Evolutionary conservation across 2,888 invertebrate species (phyloP).

Genomic region (Eilema sororculum): DNA sequence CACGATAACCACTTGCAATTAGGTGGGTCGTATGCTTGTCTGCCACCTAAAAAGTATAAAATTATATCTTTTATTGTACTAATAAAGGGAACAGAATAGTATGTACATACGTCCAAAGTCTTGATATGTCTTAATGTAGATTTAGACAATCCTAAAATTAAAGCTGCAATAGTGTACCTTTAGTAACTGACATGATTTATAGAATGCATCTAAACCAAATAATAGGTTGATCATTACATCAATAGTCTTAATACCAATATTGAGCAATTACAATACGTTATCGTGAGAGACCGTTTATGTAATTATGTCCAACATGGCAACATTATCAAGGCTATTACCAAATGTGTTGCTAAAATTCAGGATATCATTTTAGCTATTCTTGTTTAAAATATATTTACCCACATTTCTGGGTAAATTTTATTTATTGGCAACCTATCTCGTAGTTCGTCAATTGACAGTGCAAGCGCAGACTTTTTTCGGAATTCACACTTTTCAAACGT

Average conservation of each 20-base stretch:
- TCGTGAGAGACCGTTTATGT: conserved; percentile 35
- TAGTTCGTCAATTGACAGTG: conserved; percentile 31
- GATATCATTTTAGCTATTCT: neutral
- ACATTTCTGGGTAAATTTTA: neutral
- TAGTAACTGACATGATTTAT: conserved; percentile 5
- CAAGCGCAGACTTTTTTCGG: conserved; percentile 61
- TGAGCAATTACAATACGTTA: conserved; percentile 42
- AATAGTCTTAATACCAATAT: conserved; percentile 36
- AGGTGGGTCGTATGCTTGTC: no score
- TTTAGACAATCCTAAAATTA: neutral
- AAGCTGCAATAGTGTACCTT: neutral
- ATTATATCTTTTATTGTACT: no score
- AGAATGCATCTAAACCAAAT: conserved; percentile 8
- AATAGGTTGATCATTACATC: conserved; percentile 31
- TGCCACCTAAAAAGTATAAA: no score
- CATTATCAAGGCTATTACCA: conserved; percentile 33
- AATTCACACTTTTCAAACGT: conserved; percentile 64
- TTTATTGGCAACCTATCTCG: conserved; percentile 38
- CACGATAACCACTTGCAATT: no score
- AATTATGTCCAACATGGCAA: conserved; percentile 36
- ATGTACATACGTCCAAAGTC: neutral
- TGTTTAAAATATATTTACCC: conserved; percentile 8
- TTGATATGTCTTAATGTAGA: neutral
- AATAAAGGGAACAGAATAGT: neutral
- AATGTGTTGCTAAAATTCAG: neutral